Percentiles rank a stretch among this genome's conserved stretches.
Conservation (phyloP, 2,797 vertebrate species). For the Mycteria americana region DNA sequence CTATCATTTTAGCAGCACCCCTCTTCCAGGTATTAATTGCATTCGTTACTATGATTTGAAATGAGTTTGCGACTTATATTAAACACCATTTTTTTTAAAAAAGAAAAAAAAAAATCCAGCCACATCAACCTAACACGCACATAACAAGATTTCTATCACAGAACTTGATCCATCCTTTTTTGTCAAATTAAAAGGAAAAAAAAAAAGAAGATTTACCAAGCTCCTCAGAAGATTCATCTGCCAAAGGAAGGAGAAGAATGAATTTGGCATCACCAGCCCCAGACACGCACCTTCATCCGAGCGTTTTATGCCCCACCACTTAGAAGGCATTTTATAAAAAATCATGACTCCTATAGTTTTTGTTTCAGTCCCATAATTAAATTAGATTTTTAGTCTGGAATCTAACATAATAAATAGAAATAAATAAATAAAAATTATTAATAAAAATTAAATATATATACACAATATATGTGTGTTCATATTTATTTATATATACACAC, state of each 20-base stretch:
- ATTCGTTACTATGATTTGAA: not conserved
- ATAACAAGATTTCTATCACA: rapidly evolving
- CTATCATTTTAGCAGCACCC: not conserved
- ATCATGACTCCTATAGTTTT: too few relatives aligned
- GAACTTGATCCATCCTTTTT: rapidly evolving
- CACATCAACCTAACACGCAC: rapidly evolving
- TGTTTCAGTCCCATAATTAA: not conserved
- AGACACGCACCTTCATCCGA: rapidly evolving
- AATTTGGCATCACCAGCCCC: not conserved
- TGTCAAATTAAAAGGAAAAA: not conserved
- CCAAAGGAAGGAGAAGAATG: not conserved
- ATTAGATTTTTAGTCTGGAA: not conserved
- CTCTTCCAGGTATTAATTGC: too few relatives aligned
- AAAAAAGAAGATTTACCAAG: not conserved
- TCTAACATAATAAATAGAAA: not conserved
- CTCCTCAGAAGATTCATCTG: not conserved
- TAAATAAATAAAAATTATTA: too few relatives aligned
- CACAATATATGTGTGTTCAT: too few relatives aligned
- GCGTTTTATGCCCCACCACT: not conserved
- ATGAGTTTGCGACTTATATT: too few relatives aligned
- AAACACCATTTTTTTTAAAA: not conserved
- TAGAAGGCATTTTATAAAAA: not conserved
- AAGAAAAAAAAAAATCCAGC: not conserved
- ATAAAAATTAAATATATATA: too few relatives aligned
- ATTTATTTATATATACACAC: not conserved